These are phyloP conservation scores for Neogobius melanostomus DNA, from an alignment of 2,113 vertebrate genomes.

Conservation along the genomic window DNA sequence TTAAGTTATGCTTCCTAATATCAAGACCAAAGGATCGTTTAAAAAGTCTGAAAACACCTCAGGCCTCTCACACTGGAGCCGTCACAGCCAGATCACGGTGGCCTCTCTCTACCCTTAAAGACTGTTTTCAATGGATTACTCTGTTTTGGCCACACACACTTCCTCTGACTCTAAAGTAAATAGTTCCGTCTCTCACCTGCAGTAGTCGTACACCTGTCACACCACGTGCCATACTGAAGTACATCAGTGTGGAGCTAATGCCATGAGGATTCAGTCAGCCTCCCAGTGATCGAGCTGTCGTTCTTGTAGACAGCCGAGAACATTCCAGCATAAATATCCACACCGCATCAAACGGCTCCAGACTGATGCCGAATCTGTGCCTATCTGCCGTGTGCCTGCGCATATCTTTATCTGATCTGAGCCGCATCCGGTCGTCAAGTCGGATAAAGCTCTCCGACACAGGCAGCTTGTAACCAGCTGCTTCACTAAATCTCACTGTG, in stretches of 20 bases:
- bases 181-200: too few relatives aligned
- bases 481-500: slow-evolving; percentile 51
- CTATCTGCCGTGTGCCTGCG: slow-evolving; percentile 33
- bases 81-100: neutral
- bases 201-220: slow-evolving; percentile 25
- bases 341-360: slow-evolving; percentile 54
- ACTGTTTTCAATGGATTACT: neutral
- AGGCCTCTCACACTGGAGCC: neutral
- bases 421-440: slow-evolving; percentile 44
- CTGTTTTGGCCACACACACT: too few relatives aligned
- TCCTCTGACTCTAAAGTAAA: too few relatives aligned
- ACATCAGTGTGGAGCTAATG: slow-evolving; percentile 45
- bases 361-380: slow-evolving; percentile 55
- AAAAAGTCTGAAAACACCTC: slow-evolving; percentile 17
- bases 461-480: slow-evolving; percentile 46
- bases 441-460: slow-evolving; percentile 43
- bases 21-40: too few relatives aligned
- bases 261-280: slow-evolving; percentile 33
- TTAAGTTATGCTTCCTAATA: too few relatives aligned
- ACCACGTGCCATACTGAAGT: slow-evolving; percentile 21
- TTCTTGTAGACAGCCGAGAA: slow-evolving; percentile 57
- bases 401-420: slow-evolving; percentile 54
- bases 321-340: slow-evolving; percentile 57
- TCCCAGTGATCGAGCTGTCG: slow-evolving; percentile 60
- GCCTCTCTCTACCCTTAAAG: neutral